A percentile compares a stretch with the other conserved stretches of the same genome.
Conservation (phyloP, 1,140 invertebrate species). For the Caenorhabditis inopinata region DNA sequence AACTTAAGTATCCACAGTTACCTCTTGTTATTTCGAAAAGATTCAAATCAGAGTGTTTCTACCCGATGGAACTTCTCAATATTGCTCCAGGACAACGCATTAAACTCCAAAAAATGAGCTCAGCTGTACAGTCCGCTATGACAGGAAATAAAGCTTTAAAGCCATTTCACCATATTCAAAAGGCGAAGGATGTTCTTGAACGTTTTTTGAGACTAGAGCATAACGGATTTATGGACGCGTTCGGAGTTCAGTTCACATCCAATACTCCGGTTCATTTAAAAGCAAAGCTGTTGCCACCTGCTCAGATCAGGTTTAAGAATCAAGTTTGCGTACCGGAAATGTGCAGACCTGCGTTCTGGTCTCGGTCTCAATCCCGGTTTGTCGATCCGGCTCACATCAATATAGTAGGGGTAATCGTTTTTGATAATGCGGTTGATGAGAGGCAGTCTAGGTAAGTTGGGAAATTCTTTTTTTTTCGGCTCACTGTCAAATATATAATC, state of each 20-base stretch:
- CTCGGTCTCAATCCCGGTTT: background rate
- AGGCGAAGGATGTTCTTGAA: background rate
- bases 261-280: background rate
- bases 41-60: background rate
- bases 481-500: background rate
- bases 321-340: background rate
- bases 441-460: background rate
- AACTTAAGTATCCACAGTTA: background rate
- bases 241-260: background rate
- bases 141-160: background rate
- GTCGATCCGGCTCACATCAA: background rate
- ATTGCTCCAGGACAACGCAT: slow-evolving; percentile 2
- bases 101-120: background rate
- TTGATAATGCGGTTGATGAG: background rate
- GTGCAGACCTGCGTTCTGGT: background rate
- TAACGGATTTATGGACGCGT: background rate
- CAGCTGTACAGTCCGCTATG: background rate
- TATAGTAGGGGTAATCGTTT: background rate
- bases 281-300: background rate
- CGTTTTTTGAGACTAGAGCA: background rate
- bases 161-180: background rate
- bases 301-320: background rate
- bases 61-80: background rate
- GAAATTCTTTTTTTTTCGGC: no score
- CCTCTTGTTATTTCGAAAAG: background rate